Evolutionary conservation across 2,888 invertebrate species (phyloP).

Genomic region (Coleophora flavipennella): DNA sequence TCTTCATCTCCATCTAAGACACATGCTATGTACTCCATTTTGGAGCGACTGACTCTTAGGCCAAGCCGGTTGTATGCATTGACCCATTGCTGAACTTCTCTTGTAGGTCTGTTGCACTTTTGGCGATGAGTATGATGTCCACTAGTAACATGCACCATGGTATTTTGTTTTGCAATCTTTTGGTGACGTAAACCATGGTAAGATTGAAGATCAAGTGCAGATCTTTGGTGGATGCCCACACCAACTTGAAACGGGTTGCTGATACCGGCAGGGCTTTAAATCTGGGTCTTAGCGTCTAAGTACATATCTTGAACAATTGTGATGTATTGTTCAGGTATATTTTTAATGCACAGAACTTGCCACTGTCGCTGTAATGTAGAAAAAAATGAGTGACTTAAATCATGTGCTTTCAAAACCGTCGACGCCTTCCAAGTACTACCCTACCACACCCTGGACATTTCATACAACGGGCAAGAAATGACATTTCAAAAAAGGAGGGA

Average conservation of each 20-base stretch:
- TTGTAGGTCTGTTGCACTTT: neutral
- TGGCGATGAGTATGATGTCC: neutral
- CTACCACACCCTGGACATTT: too few species aligned
- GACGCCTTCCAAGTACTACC: too few species aligned
- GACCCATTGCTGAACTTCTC: neutral
- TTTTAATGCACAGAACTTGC: neutral
- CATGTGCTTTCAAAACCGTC: too few species aligned
- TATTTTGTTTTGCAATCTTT: neutral
- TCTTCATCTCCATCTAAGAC: neutral
- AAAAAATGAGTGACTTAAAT: too few species aligned
- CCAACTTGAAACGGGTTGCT: neutral
- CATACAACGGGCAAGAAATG: too few species aligned
- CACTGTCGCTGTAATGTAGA: neutral
- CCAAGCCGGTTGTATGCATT: neutral
- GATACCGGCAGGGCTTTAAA: neutral
- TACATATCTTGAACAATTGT: neutral
- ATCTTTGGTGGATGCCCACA: neutral
- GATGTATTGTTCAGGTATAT: neutral
- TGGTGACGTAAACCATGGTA: neutral
- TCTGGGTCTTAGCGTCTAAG: neutral
- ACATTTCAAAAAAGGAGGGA: too few species aligned
- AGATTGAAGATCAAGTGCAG: neutral
- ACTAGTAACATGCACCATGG: neutral
- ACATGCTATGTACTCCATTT: too few species aligned
- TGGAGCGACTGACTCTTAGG: neutral